Conservation (phyloP, 2,113 vertebrate genomes). For the Bubo scandiacus region DNA sequence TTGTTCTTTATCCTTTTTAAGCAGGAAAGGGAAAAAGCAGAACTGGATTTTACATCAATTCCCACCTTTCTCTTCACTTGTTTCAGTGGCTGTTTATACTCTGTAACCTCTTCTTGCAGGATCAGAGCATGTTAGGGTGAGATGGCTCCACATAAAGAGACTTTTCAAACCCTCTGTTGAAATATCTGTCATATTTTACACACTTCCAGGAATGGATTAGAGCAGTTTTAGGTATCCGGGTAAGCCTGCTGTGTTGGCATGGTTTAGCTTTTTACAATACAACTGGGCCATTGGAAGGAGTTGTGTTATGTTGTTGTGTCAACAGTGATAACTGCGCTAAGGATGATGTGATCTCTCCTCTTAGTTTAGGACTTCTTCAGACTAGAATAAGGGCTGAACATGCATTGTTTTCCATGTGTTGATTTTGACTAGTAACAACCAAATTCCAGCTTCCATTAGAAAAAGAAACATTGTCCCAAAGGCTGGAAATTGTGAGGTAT, state of each 20-base stretch:
- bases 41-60: neutral
- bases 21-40: conserved; percentile 7
- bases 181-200: neutral
- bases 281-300: neutral
- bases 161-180: neutral
- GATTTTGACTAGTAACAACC: neutral
- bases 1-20: conserved; percentile 1
- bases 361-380: neutral
- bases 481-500: neutral
- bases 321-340: neutral
- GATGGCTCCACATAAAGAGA: neutral
- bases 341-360: neutral
- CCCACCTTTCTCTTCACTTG: neutral
- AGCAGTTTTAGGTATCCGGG: neutral
- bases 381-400: neutral
- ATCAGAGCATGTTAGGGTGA: neutral
- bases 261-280: neutral
- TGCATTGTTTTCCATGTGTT: neutral
- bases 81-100: neutral
- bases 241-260: neutral
- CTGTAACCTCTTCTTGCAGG: neutral
- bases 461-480: neutral
- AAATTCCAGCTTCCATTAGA: neutral
- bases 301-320: neutral
- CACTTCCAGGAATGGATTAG: neutral